Evolutionary conservation across 2,113 vertebrate species (phyloP).

Genomic region (Bucco capensis): DNA sequence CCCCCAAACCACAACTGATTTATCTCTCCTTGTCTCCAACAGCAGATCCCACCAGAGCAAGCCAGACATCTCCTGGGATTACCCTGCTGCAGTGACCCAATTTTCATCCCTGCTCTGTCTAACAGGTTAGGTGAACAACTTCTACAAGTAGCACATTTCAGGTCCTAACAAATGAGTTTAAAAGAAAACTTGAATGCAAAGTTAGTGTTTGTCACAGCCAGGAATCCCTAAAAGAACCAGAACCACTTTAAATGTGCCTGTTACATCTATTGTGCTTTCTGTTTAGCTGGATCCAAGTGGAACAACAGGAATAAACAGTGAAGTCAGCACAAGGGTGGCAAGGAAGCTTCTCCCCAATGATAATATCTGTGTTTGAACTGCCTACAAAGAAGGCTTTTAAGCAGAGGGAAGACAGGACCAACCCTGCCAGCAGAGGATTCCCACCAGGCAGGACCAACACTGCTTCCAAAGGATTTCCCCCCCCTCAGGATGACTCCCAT

Average conservation of each 20-base stretch:
- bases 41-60: background rate
- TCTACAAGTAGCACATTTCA: background rate
- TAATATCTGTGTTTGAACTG: background rate
- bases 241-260: background rate
- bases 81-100: background rate
- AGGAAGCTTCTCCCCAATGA: background rate
- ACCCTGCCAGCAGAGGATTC: background rate
- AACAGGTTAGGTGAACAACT: background rate
- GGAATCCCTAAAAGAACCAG: constrained; percentile 10
- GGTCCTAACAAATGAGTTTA: background rate
- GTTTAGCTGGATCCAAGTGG: background rate
- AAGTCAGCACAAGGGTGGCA: background rate
- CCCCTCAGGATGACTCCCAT: rapidly evolving
- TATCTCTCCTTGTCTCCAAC: background rate
- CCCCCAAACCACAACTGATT: background rate
- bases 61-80: background rate
- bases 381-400: background rate
- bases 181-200: background rate
- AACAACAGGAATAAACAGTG: background rate
- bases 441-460: background rate
- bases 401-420: background rate
- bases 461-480: background rate
- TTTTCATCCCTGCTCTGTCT: background rate
- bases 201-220: background rate
- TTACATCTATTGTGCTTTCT: background rate